Base-by-base conservation (phyloP, 2,888 invertebrate genomes). In the Caenorhabditis uteleia region DNA sequence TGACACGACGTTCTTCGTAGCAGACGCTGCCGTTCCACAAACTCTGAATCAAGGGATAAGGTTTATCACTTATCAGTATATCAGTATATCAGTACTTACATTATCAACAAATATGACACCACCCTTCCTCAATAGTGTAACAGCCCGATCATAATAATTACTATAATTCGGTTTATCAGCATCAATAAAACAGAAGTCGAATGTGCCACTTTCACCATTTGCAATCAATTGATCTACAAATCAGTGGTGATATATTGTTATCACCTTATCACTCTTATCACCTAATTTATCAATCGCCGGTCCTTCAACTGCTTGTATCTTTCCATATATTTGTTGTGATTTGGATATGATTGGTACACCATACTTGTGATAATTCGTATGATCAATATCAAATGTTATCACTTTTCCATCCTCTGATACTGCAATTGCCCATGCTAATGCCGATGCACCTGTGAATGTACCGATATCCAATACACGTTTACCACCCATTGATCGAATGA, bases 91-190 rank as follows among this genome's bases (percentile, higher is more conserved):
- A n/a, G n/a, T 0, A 53, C 75, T 71, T 36, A 78, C 79, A 51
- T 85, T 86, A 68, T 85, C 86, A 26, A 86, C 70, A 3, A 84
- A 79, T 40, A 85, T 83, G 45, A 86, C 79, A 39, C 86, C 85
- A 18, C 85, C 84, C 20, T 75, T 64, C 12, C 83, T 68, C 21
- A 86, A 42, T 42, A 86, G 75, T 38, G 75, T 60, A 44, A 86
- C 71, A 45, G 77, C 79, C 33, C 72, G 56, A 46, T 86, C 84
- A 70, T 85, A 86, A 68, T 86, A 86, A 16, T 74, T 74, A 29
- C 70, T 59, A 31, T 45, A 29, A 23, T 85, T 85, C 7, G 20
- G 48, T 62, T 86, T 51, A 65, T 85, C 85, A 21, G 85, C 85
- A 59, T 85, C 79, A 46, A 79, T 78, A 65, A 78, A 79, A 18